phyloP scores from a whole-genome alignment of 2,797 vertebrate species.

The Sebastolobus altivelis region DNA sequence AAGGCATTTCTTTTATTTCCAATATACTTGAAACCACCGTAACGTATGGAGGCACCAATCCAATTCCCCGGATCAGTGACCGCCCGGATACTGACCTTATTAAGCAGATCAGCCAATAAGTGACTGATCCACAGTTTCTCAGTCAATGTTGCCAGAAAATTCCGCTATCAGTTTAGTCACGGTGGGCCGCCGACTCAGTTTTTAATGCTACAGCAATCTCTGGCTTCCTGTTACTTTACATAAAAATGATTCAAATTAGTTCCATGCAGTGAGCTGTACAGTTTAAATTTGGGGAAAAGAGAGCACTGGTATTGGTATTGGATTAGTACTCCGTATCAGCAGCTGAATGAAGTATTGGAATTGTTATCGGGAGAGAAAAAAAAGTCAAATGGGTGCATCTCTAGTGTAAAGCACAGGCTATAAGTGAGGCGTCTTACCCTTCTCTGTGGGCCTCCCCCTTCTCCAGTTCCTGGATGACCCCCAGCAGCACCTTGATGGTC shows the following conservation, averaged over 20 bases:
- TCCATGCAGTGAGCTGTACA: slow-evolving; percentile 13
- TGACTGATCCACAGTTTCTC: background rate
- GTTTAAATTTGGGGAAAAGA: background rate
- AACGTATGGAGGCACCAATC: background rate
- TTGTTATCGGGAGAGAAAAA: background rate
- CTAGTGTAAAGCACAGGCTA: background rate
- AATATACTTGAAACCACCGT: background rate
- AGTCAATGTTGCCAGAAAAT: background rate
- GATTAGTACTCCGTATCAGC: background rate
- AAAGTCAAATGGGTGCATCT: background rate
- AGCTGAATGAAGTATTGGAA: background rate
- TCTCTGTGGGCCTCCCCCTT: slow-evolving; percentile 98
- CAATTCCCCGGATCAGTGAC: background rate
- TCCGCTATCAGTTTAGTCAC: slow-evolving; percentile 1
- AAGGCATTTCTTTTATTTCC: background rate
- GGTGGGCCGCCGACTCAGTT: background rate
- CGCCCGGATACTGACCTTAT: background rate
- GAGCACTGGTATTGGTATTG: background rate
- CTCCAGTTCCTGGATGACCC: slow-evolving; percentile 98
- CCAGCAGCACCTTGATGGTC: slow-evolving; percentile 98
- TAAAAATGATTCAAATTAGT: background rate
- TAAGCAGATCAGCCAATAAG: background rate
- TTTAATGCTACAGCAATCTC: slow-evolving; percentile 3
- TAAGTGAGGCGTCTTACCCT: slow-evolving; percentile 88
- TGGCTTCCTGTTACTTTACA: background rate